These are phyloP conservation scores for Lordiphosa clarofinis DNA, from an alignment of 1,140 invertebrate species.

Conservation along the genomic window DNA sequence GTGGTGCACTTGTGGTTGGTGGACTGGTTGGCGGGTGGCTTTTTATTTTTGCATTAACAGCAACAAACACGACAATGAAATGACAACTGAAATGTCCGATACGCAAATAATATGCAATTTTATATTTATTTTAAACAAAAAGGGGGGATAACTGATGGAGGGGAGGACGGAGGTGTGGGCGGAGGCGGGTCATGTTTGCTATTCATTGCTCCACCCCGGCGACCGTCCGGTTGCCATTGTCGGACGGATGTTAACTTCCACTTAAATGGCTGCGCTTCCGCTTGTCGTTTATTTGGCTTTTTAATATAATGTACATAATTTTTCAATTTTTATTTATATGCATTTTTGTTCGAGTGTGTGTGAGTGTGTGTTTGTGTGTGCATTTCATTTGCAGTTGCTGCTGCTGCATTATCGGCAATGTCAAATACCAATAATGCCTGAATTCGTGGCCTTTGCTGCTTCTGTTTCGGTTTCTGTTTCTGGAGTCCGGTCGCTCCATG, in stretches of 20 bases:
- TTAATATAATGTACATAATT: conserved; percentile 78
- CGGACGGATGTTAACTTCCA: conserved; percentile 79
- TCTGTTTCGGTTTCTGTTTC: background rate
- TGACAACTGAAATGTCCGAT: conserved; percentile 79
- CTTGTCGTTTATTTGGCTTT: conserved; percentile 76
- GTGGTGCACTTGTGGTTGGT: conserved; percentile 37
- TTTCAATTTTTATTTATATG: conserved; percentile 75
- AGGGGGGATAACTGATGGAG: background rate
- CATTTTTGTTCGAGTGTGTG: conserved; percentile 12
- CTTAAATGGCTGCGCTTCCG: conserved; percentile 79
- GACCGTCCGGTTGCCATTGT: conserved; percentile 46
- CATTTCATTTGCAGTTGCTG: conserved; percentile 65
- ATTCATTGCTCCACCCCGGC: conserved; percentile 31
- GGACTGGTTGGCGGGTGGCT: conserved; percentile 33
- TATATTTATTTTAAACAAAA: conserved; percentile 65
- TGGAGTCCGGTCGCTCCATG: conserved; percentile 7
- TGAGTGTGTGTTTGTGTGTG: conserved; percentile 43
- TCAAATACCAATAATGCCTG: conserved; percentile 57
- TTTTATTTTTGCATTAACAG: conserved; percentile 77
- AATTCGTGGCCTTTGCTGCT: background rate
- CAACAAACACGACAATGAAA: conserved; percentile 77
- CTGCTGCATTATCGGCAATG: conserved; percentile 41
- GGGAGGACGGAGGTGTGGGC: background rate
- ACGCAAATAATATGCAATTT: conserved; percentile 77
- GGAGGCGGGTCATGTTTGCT: conserved; percentile 22